phyloP scores from a whole-genome alignment of 1,140 invertebrate species.

The Lepidurus arcticus region DNA sequence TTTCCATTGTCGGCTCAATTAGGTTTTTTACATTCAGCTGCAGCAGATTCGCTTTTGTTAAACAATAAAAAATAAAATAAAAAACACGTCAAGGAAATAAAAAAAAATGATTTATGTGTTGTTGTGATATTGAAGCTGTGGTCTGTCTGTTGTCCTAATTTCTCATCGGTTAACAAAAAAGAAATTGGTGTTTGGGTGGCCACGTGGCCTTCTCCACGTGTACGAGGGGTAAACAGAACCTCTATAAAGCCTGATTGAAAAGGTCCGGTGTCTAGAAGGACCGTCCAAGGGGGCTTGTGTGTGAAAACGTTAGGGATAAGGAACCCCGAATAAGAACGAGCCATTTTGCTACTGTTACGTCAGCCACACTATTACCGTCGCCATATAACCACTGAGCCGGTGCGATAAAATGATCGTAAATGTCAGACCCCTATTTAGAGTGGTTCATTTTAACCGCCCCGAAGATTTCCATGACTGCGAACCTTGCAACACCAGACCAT shows the following conservation, averaged over 20 bases:
- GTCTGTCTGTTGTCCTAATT: not conserved
- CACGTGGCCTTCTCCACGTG: not conserved
- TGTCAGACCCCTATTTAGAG: slow-evolving; percentile 9
- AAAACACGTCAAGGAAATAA: not conserved
- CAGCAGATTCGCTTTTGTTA: not conserved
- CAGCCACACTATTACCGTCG: slow-evolving; percentile 8
- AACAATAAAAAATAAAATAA: not conserved
- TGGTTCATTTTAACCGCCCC: slow-evolving; percentile 9
- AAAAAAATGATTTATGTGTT: not conserved
- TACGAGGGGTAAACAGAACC: not conserved
- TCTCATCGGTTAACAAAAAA: not conserved
- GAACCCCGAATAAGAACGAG: not conserved
- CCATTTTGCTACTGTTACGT: slow-evolving; percentile 21
- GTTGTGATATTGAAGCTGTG: not conserved
- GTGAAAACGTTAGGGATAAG: not conserved
- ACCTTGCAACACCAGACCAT: slow-evolving; percentile 4
- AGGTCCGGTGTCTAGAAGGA: not conserved
- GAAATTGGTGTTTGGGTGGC: not conserved
- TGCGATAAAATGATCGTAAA: slow-evolving; percentile 22
- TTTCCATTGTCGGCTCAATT: slow-evolving; percentile 8
- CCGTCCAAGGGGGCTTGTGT: not conserved
- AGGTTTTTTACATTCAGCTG: not conserved
- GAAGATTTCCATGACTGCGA: not conserved
- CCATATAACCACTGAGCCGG: slow-evolving; percentile 17
- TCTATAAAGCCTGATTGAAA: not conserved